Percentiles rank a stretch among this genome's conserved stretches.
phyloP scores from a whole-genome alignment of 2,888 invertebrate species.

The Nemotelus pantherinus region DNA sequence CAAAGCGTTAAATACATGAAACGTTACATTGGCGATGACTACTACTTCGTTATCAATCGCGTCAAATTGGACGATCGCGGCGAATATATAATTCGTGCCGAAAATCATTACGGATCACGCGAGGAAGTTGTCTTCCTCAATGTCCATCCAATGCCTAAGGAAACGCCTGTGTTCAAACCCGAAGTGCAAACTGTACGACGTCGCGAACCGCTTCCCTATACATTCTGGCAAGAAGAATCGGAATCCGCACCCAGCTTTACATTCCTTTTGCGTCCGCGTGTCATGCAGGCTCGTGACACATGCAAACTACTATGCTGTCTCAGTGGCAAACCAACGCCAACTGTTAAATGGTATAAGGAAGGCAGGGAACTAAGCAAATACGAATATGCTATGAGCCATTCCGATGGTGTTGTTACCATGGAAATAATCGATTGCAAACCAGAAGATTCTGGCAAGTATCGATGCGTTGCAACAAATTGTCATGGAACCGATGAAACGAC shows the following conservation, averaged over 20 bases:
- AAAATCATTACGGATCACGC: constrained; percentile 94
- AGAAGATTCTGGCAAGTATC: constrained; percentile 96
- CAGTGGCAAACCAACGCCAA: constrained; percentile 93
- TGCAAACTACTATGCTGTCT: constrained; percentile 98
- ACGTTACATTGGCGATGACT: constrained; percentile 94
- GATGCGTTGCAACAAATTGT: constrained; percentile 90
- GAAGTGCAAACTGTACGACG: constrained; percentile 78
- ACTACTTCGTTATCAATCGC: constrained; percentile 96
- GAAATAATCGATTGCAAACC: constrained; percentile 96
- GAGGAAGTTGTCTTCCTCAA: constrained; percentile 97
- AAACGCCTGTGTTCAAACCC: constrained; percentile 67
- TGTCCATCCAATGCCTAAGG: constrained; percentile 78
- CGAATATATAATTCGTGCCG: constrained; percentile 95
- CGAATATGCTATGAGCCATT: constrained; percentile 89
- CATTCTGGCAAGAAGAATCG: constrained; percentile 91
- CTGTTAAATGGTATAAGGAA: constrained; percentile 93
- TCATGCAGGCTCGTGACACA: constrained; percentile 95
- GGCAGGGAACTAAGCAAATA: constrained; percentile 88
- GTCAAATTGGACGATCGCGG: constrained; percentile 95
- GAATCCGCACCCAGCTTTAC: constrained; percentile 96
- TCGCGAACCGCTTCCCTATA: constrained; percentile 84
- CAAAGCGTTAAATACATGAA: constrained; percentile 99
- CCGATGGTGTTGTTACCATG: constrained; percentile 96
- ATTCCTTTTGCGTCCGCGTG: constrained; percentile 97
- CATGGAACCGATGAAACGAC: constrained; percentile 96